Base-by-base conservation (phyloP, 2,888 invertebrate species). In the Diadegma fenestrale region DNA sequence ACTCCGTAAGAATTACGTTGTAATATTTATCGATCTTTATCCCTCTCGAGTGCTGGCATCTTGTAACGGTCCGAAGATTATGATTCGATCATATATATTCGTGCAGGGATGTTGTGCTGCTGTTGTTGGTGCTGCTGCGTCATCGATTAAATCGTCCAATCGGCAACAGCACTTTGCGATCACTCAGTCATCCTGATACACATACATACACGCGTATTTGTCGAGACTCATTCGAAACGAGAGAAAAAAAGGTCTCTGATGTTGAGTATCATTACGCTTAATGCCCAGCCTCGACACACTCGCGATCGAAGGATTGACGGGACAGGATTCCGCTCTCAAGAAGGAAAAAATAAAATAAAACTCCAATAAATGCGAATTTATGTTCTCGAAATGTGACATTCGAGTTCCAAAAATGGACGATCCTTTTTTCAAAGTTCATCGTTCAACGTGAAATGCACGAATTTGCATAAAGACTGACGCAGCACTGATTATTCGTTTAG, bases 61-160 rank as follows among this genome's bases (percentile, higher is more conserved):
- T 82, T 43, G 72, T 66, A 82, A 73, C 43, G 12, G 22, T 41
- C 45, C 51, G 37, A 48, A 45, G 68, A 75, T 12, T 78, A 78
- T 79, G 83, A 79, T 78, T 79, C 72, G 75, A 84, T 78, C 78
- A 54, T 58, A 61, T 69, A 58, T 69, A 58, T 58, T 69, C 69
- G 51, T 69, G 71, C 58, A 85, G 79, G 45, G 68, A 82, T 45
- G 51, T 82, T 75, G 64, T 17, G 82, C 79, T 58, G 26, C 58
- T 58, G 54, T 22, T 26, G 58, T 58, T 58, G 37, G 37, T 37
- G 58, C 58, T 54, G 54, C 54, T 75, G 71, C 75, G 82, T 82
- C 82, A 85, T 85, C 85, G 79, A 85, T 85, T 71, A 79, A 82
- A 85, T 79, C 85, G 82, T 79, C 48, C 54, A 76, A 79, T 78